These are phyloP conservation scores for Serilophus lunatus DNA, from an alignment of 2,113 vertebrate species.

Conservation along the genomic window DNA sequence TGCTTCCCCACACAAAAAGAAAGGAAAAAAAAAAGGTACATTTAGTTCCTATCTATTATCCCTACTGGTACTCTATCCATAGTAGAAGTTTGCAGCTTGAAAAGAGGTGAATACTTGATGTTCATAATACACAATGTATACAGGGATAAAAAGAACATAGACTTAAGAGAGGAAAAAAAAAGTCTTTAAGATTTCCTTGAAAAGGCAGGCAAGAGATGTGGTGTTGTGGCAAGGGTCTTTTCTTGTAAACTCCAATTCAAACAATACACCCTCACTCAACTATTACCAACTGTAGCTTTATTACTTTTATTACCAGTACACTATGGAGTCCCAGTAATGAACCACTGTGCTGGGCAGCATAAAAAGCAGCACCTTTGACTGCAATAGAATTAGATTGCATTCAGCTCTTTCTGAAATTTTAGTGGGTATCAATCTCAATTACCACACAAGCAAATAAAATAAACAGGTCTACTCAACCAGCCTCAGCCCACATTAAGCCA, in stretches of 20 bases:
- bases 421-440: not conserved
- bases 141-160: not conserved
- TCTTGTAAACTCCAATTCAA: not conserved
- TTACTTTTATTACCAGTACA: not conserved
- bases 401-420: not conserved
- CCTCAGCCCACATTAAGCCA: not conserved
- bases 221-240: not conserved
- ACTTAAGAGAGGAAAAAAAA: not conserved
- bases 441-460: not conserved
- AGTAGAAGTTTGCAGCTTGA: not conserved
- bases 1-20: not conserved
- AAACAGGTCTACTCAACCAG: not conserved
- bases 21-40: slow-evolving; percentile 25
- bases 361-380: not conserved
- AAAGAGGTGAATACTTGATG: not conserved
- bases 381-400: not conserved
- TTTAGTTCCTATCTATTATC: slow-evolving; percentile 60
- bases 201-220: not conserved
- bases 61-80: slow-evolving; percentile 39
- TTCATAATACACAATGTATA: not conserved
- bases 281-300: not conserved
- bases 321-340: not conserved
- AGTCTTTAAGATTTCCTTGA: not conserved
- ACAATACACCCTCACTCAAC: not conserved
- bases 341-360: not conserved